Evolutionary conservation across 2,888 invertebrate genomes (phyloP).

Genomic region (Tipula lateralis): DNA sequence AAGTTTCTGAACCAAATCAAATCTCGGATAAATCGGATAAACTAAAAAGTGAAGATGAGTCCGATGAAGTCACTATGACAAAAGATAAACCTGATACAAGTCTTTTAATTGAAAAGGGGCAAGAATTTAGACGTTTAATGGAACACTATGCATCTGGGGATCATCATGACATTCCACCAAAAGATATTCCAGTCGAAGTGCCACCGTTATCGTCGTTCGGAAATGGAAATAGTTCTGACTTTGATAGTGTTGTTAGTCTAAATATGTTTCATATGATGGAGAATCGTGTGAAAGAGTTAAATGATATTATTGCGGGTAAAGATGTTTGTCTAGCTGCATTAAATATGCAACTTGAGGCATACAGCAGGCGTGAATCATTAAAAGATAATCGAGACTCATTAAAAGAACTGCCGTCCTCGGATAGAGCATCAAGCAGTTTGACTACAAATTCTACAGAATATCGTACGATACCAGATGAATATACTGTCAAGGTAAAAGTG

Average conservation of each 20-base stretch:
- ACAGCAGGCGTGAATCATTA: constrained; percentile 39
- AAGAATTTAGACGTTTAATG: constrained; percentile 29
- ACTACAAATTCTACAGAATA: constrained; percentile 59
- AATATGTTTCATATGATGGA: constrained; percentile 45
- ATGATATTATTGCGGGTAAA: constrained; percentile 43
- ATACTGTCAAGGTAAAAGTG: constrained; percentile 57
- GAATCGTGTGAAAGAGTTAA: constrained; percentile 43
- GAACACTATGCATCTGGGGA: neutral
- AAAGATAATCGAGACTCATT: constrained; percentile 37
- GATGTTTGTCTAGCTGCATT: constrained; percentile 44
- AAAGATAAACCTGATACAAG: neutral
- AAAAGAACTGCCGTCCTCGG: constrained; percentile 41
- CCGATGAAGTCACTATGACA: neutral
- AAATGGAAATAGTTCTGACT: constrained; percentile 32
- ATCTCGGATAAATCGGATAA: neutral
- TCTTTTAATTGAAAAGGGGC: constrained; percentile 31
- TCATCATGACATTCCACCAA: constrained; percentile 32
- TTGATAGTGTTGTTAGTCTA: constrained; percentile 41
- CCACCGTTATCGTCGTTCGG: neutral
- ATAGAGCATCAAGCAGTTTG: constrained; percentile 45
- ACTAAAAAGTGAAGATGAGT: neutral
- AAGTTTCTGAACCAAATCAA: constrained; percentile 44
- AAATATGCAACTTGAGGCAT: constrained; percentile 43
- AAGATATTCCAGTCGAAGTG: neutral
- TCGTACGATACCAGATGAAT: constrained; percentile 66